Evolutionary conservation across 2,113 vertebrate species (phyloP).

Genomic region (Strix aluco): DNA sequence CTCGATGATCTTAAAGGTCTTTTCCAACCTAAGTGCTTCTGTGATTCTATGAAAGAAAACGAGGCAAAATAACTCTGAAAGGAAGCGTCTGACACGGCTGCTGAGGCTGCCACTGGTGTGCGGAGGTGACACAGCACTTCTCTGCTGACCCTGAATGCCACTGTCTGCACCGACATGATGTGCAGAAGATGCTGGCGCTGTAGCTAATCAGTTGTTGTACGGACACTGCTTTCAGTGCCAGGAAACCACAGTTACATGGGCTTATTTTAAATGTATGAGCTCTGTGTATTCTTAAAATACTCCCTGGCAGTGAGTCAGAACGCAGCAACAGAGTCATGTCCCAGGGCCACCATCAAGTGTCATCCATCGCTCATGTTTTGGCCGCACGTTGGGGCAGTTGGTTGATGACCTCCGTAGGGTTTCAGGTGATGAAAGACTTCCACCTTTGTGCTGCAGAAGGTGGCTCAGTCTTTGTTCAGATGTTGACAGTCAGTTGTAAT

Average conservation of each 20-base stretch:
- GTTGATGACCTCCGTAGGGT: background rate
- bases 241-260: background rate
- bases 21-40: background rate
- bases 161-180: background rate
- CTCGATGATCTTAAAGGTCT: background rate
- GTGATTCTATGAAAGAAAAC: background rate
- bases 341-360: background rate
- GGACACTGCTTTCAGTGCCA: conserved; percentile 1
- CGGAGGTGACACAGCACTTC: background rate
- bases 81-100: background rate
- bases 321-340: background rate
- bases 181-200: background rate
- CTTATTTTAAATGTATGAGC: background rate
- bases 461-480: background rate
- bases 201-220: background rate
- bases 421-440: background rate
- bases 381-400: rapidly evolving
- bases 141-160: background rate
- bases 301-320: background rate
- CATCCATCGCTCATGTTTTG: background rate
- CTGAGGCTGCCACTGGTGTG: background rate
- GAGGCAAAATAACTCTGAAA: background rate
- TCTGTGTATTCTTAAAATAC: conserved; percentile 18
- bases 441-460: background rate
- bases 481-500: background rate